Evolutionary conservation across 2,888 invertebrate genomes (phyloP), one percentile per base, ranked within the genome.

Genomic region (Harpalus rufipes): DNA sequence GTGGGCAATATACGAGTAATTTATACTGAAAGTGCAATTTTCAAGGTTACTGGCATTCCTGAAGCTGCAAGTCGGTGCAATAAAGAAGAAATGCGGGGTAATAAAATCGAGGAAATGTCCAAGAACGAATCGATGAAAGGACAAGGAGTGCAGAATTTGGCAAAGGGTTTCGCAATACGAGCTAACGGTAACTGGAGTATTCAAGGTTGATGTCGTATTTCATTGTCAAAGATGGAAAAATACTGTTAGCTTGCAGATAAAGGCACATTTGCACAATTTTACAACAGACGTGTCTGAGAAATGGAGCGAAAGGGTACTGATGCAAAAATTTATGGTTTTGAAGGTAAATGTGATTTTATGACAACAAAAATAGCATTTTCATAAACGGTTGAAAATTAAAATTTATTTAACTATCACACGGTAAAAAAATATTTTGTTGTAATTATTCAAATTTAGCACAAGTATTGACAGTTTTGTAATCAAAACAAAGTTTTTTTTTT

Each of bases 21-120:
- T 83, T 61, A 83, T 84, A 84, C 56, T 18, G 84, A 84, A 84
- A 84, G 84, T 84, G 84, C 78, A 84, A 84, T 78, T 84, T 78
- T 78, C 78, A 84, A 84, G 84, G 84, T 78, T 76, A 25, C 41
- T 51, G 32, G 16, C 74, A 74, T 83, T 58, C 74, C 58, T 72
- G 16, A 74, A 39, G 59, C n/a, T 59, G n/a, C n/a, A 51, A 12
- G 44, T 12, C 44, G 44, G 44, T 12, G 44, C 44, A 2, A 32
- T 32, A 32, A 32, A 32, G 32, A 32, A 32, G 32, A 32, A 32
- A 32, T 32, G 32, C 32, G 44, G 44, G 44, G 44, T 12, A 8
- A 51, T 51, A 51, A 51, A 51, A 12, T 51, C 10, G 8, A 51
- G 44, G 18, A 16, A 44, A 58, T 0, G 56, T 12, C 21, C n/a